phyloP scores from a whole-genome alignment of 2,888 invertebrate species.

The Habrosyne pyritoides region DNA sequence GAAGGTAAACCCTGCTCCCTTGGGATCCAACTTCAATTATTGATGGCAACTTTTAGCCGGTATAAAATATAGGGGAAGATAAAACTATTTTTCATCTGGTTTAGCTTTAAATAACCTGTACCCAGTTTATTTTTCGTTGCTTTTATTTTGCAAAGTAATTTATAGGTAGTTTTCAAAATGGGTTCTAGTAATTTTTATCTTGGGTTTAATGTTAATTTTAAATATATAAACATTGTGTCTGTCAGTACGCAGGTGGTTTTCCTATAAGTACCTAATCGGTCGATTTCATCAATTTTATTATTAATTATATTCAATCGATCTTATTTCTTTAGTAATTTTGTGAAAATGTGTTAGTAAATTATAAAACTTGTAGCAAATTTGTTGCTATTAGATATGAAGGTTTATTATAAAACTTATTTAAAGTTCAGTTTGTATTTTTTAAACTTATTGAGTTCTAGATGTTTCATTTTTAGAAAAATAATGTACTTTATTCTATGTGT shows the following conservation, averaged over 20 bases:
- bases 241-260: background rate
- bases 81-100: slow-evolving; percentile 69
- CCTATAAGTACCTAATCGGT: background rate
- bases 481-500: too few relatives aligned
- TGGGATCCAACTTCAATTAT: slow-evolving; percentile 78
- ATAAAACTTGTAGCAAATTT: background rate
- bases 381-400: background rate
- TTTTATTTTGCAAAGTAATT: slow-evolving; percentile 2
- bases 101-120: slow-evolving; percentile 69
- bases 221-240: background rate
- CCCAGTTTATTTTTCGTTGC: slow-evolving; percentile 3
- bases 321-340: background rate
- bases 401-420: too few relatives aligned
- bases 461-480: too few relatives aligned
- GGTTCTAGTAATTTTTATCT: background rate
- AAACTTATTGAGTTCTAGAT: too few relatives aligned
- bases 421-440: too few relatives aligned
- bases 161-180: slow-evolving; percentile 1
- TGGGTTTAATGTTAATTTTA: background rate
- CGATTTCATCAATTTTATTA: background rate
- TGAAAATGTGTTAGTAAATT: background rate
- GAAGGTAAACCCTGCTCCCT: slow-evolving; percentile 66
- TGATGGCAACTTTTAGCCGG: slow-evolving; percentile 79
- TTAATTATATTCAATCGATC: background rate
- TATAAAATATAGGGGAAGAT: slow-evolving; percentile 75